phyloP scores from a whole-genome alignment of 2,797 vertebrate species.

The Phrynocephalus forsythii region DNA sequence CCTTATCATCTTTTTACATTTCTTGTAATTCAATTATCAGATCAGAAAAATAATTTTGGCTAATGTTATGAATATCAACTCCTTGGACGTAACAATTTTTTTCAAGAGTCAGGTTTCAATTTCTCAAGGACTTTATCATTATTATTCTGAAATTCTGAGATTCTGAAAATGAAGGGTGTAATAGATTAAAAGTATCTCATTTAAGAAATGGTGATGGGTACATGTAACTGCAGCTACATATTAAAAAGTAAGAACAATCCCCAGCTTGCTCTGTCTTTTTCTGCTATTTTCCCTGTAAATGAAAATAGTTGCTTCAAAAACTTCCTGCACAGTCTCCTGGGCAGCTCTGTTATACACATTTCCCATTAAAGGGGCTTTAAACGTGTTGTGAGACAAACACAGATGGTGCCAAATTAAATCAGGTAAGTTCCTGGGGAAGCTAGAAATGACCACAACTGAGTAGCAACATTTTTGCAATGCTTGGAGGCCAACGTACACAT shows the following conservation, averaged over 20 bases:
- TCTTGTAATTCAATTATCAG: too few species aligned
- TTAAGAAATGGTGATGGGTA: constrained; percentile 14
- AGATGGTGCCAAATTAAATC: background rate
- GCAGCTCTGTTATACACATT: constrained; percentile 1
- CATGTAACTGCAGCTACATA: too few species aligned
- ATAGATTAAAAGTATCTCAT: constrained; percentile 22
- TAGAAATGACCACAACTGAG: background rate
- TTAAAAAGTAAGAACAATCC: background rate
- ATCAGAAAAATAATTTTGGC: too few species aligned
- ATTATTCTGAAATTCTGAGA: constrained; percentile 25
- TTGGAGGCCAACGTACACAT: too few species aligned
- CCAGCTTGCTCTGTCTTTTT: background rate
- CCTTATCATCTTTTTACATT: too few species aligned
- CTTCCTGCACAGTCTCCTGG: background rate
- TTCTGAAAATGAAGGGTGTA: constrained; percentile 48
- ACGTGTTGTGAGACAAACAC: constrained; percentile 16
- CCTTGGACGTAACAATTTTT: too few species aligned
- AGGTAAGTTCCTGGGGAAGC: background rate
- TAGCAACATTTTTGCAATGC: background rate
- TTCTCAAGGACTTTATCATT: background rate
- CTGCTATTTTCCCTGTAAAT: background rate
- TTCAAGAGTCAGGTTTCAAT: too few species aligned
- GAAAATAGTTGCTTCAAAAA: background rate
- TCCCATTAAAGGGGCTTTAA: background rate
- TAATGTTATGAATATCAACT: too few species aligned